Evolutionary conservation across 2,888 invertebrate species (phyloP), one percentile per base, ranked within the genome.

Genomic region (Choristoneura rosaceana): DNA sequence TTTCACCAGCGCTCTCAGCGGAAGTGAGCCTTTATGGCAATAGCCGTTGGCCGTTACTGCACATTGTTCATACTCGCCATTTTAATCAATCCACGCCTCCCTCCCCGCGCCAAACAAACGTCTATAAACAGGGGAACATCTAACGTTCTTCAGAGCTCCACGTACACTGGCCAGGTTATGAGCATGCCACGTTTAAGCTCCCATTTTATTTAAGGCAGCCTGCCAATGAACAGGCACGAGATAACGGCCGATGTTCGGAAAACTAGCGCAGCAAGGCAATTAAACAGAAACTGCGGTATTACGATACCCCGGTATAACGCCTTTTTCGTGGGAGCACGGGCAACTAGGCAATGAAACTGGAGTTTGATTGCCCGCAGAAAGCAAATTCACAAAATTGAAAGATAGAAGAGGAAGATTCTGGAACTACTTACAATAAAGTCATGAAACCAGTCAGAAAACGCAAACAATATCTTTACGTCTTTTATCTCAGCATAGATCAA

Each of bases 121-220:
- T 64, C 62, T 64, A 73, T 73, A 73, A 73, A 69, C 73, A 69
- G 73, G 64, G 73, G 64, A 59, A 14, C 50, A 38, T 63, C 68
- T 43, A 69, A 64, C 73, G 47, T 33, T 45, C 64, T 52, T 38
- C 15, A 62, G 17, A 15, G 74, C 38, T 67, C 73, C 2, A 14
- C 4, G 15, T 59, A 52, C n/a, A 45, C 47, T 74, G 73, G 73
- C 34, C 61, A 60, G 60, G 60, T 83, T 86, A 85, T 85, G 81
- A 79, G 74, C 75, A 75, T 78, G 77, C 74, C 77, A 64, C 81
- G 83, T 82, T 85, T 81, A 82, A 80, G 80, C 77, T 79, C 41
- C 82, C 81, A 81, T 84, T 87, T 88, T 88, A 86, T 87, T 84
- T 85, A 86, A 88, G 89, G 87, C 88, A 86, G 76, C 74, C 82